Evolutionary conservation across 2,797 vertebrate genomes (phyloP).

Genomic region (Pseudochromis fuscus): DNA sequence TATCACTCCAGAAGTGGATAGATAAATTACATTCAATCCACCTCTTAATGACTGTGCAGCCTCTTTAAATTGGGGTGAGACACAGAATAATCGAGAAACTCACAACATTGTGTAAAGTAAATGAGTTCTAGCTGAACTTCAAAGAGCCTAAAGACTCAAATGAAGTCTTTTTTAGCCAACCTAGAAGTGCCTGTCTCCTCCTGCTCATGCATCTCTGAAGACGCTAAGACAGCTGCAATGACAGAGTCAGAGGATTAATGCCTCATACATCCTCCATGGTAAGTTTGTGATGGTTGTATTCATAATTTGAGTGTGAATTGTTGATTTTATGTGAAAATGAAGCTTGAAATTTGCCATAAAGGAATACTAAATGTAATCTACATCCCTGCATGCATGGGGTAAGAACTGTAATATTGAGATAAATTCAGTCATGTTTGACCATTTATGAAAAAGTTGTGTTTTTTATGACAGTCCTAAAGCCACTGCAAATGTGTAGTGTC

Average conservation of each 20-base stretch:
- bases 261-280: background rate
- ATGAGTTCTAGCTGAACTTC: background rate
- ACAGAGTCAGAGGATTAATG: too few relatives aligned
- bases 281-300: background rate
- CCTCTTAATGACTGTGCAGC: conserved; percentile 1
- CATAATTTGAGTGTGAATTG: background rate
- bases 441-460: too few relatives aligned
- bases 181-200: background rate
- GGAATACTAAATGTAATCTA: too few relatives aligned
- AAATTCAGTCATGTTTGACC: too few relatives aligned
- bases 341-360: background rate
- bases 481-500: too few relatives aligned
- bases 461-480: too few relatives aligned
- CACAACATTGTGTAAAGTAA: conserved; percentile 7
- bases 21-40: background rate
- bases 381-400: too few relatives aligned
- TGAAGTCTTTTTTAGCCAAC: background rate
- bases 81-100: background rate
- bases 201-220: background rate
- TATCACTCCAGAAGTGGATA: background rate
- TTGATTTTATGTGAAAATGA: conserved; percentile 1
- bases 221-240: background rate
- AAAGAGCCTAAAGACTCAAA: background rate
- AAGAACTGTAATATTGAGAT: too few relatives aligned
- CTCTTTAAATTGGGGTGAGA: conserved; percentile 13